Evolutionary conservation across 2,113 vertebrate genomes (phyloP), one percentile per base, ranked within the genome.

Genomic region (Nyctibius bracteatus): DNA sequence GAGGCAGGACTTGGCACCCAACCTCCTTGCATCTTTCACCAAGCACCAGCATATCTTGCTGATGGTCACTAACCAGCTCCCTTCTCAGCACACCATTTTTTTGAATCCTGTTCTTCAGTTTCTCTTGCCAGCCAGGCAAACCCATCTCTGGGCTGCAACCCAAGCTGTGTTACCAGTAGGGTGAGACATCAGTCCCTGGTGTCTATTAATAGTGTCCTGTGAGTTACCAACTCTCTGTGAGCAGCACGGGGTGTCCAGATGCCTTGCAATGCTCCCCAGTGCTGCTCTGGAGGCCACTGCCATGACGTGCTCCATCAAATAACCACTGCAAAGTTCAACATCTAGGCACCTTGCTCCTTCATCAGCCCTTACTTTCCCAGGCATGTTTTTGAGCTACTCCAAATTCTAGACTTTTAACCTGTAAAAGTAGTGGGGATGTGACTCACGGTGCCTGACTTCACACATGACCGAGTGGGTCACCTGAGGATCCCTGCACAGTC

Each of bases 361-460:
- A 16, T 5, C 46, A 47, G 54, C 67, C 41, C 15, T 62, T 37
- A 3, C 16, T 35, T 91, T 49, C 41, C 35, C 2, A 5, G 39
- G 13, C 43, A 10, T 7, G 8, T 47, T 59, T 88, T 49, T 35
- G 14, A 72, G 62, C 35, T 41, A 15, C 66, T 75, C 47, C 39
- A 31, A 17, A 72, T 44, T 35, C 30, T 39, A 62, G 44, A 31
- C 58, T 43, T 90, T 10, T 25, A 63, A 47, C 52, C 47, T 31
- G 33, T 8, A 39, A 71, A 75, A 88, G 35, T 77, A 91, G 68
- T 4, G 2, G 73, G 61, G 37, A 82, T 4, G 1, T 11, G 16
- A 24, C 31, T 65, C 7, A 0, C 3, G 0, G 52, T 12, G 28
- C 35, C 78, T 43, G 12, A 3, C 46, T 25, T 74, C 41, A 62